These are phyloP conservation scores for Pyralis farinalis DNA, from an alignment of 2,888 invertebrate species.

Conservation along the genomic window DNA sequence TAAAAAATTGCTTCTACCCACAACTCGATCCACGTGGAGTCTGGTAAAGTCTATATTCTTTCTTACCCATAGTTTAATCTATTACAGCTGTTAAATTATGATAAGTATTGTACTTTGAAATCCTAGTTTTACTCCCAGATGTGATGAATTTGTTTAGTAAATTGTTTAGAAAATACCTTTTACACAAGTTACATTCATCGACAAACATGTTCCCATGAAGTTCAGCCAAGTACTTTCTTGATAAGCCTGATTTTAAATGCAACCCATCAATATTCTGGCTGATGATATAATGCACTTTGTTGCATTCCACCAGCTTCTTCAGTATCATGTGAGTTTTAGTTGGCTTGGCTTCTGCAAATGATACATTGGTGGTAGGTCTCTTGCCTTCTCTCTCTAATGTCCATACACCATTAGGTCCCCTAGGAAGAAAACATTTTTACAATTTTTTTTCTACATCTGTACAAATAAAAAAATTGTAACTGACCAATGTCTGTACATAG, in stretches of 20 bases:
- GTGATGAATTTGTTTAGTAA: no score
- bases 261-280: conserved; percentile 99
- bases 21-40: no score
- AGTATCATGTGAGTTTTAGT: conserved; percentile 97
- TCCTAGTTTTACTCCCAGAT: no score
- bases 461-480: no score
- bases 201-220: conserved; percentile 99
- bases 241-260: conserved; percentile 94
- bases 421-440: conserved; percentile 40
- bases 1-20: no score
- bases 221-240: conserved; percentile 91
- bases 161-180: conserved; percentile 81
- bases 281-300: conserved; percentile 89
- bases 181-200: conserved; percentile 95
- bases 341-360: conserved; percentile 94
- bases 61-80: no score
- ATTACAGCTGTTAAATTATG: no score
- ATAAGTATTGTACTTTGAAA: no score
- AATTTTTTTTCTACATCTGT: no score
- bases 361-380: conserved; percentile 90
- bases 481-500: no score
- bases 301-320: conserved; percentile 86
- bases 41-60: no score
- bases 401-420: conserved; percentile 98
- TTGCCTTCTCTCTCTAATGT: conserved; percentile 95